phyloP scores from a whole-genome alignment of 2,888 invertebrate genomes.

The Melikaiella ostensackeni region DNA sequence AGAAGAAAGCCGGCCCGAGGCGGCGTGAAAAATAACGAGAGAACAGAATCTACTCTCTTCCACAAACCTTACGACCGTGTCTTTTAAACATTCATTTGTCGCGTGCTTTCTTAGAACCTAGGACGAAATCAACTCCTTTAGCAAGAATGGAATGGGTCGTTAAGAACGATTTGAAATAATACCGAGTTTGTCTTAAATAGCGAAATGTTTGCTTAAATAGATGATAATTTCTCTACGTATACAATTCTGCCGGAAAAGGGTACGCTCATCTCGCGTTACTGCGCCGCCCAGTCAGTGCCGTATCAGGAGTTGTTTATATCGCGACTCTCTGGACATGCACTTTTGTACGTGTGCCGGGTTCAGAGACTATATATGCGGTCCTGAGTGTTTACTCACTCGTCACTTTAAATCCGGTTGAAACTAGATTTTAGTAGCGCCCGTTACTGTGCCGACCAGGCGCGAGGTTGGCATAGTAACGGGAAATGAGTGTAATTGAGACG shows the following conservation, averaged over 20 bases:
- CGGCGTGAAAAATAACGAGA: conserved; percentile 57
- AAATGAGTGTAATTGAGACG: too few relatives aligned
- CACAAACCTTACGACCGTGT: conserved; percentile 32
- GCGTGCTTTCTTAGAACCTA: conserved; percentile 42
- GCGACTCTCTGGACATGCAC: too few relatives aligned
- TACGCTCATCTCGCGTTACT: too few relatives aligned
- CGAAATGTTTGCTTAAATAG: not conserved
- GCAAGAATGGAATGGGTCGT: not conserved
- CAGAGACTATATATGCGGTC: too few relatives aligned
- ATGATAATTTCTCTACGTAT: not conserved
- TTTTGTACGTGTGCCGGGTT: too few relatives aligned
- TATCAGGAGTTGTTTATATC: too few relatives aligned
- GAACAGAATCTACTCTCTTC: conserved; percentile 44
- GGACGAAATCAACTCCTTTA: conserved; percentile 43
- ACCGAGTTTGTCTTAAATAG: not conserved
- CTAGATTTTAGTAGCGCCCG: too few relatives aligned
- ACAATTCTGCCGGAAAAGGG: not conserved
- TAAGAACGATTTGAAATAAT: not conserved
- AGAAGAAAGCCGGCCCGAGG: conserved; percentile 55
- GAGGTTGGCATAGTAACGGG: too few relatives aligned
- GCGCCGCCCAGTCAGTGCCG: too few relatives aligned
- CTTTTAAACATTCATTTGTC: conserved; percentile 54
- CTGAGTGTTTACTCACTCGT: too few relatives aligned
- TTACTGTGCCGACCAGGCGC: too few relatives aligned
- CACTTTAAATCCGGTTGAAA: too few relatives aligned